Evolutionary conservation across 2,113 vertebrate genomes (phyloP).

Genomic region (Phyllostomus discolor): DNA sequence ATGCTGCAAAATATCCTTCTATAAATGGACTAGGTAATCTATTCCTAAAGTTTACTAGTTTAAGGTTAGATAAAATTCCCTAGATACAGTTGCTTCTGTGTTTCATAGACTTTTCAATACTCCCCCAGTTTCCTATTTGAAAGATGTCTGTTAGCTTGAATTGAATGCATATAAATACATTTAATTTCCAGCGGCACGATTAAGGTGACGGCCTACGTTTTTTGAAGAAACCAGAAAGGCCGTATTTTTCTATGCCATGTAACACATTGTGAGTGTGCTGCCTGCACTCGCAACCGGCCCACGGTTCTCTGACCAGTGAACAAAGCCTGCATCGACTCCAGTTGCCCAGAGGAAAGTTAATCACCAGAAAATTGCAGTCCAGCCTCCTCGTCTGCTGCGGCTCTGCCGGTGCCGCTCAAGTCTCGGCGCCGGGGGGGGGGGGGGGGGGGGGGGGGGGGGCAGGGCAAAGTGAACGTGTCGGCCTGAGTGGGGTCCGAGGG

Average conservation of each 20-base stretch:
- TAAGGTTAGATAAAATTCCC: slow-evolving; percentile 36
- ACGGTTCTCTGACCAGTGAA: slow-evolving; percentile 32
- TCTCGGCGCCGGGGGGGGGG: too few relatives aligned
- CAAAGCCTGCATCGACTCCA: neutral
- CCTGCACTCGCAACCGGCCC: neutral
- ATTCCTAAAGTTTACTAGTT: slow-evolving; percentile 22
- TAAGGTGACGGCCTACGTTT: neutral
- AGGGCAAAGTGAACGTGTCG: neutral
- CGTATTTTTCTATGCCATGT: neutral
- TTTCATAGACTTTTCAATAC: slow-evolving; percentile 9
- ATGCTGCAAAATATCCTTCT: slow-evolving; percentile 34
- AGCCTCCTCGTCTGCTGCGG: slow-evolving; percentile 1
- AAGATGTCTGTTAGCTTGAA: neutral
- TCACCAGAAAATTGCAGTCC: slow-evolving; percentile 56
- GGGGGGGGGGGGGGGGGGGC: too few relatives aligned
- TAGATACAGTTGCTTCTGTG: neutral
- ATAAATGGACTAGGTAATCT: slow-evolving; percentile 19
- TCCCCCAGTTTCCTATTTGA: neutral
- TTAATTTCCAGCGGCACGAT: neutral
- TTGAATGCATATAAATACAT: neutral
- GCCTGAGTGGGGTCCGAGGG: neutral
- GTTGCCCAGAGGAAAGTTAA: slow-evolving; percentile 47
- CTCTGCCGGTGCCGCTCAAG: neutral
- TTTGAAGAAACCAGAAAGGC: neutral
- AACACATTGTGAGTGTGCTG: neutral